phyloP scores from a whole-genome alignment of 2,888 invertebrate species.

The Leptogaster cylindrica region DNA sequence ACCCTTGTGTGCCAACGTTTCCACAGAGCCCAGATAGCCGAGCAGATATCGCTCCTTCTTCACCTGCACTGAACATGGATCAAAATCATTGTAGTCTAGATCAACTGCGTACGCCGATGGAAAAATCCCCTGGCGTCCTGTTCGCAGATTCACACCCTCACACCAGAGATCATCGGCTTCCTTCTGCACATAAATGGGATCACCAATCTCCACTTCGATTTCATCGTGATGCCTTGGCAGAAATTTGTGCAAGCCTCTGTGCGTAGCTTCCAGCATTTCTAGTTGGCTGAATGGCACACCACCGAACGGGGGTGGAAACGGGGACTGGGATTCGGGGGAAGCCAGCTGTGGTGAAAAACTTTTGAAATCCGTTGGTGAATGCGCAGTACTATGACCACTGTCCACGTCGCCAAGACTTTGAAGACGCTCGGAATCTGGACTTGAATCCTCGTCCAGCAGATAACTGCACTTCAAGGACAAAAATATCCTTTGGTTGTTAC shows the following conservation, averaged over 20 bases:
- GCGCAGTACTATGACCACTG: constrained; percentile 90
- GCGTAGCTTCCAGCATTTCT: constrained; percentile 91
- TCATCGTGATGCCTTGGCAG: constrained; percentile 95
- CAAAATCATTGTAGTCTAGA: constrained; percentile 95
- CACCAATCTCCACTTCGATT: constrained; percentile 95
- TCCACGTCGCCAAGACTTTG: constrained; percentile 79
- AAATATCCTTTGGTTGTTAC: constrained; percentile 64
- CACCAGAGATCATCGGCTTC: constrained; percentile 98
- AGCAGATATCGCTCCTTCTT: constrained; percentile 87
- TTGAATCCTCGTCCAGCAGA: constrained; percentile 79
- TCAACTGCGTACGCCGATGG: constrained; percentile 97
- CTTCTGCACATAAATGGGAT: constrained; percentile 94
- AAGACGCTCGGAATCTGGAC: constrained; percentile 84
- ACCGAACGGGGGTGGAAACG: constrained; percentile 71
- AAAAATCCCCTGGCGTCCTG: constrained; percentile 92
- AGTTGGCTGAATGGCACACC: constrained; percentile 81
- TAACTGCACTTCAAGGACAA: constrained; percentile 77
- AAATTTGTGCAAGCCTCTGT: constrained; percentile 94
- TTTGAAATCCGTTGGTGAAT: constrained; percentile 89
- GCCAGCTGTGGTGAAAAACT: constrained; percentile 77
- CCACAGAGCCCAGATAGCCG: constrained; percentile 95
- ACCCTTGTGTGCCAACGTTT: constrained; percentile 96
- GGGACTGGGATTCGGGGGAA: constrained; percentile 69
- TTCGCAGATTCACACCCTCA: constrained; percentile 94
- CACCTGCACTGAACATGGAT: constrained; percentile 82